These are phyloP conservation scores for Vollenhovia emeryi DNA, from an alignment of 1,140 invertebrate species.

Conservation along the genomic window DNA sequence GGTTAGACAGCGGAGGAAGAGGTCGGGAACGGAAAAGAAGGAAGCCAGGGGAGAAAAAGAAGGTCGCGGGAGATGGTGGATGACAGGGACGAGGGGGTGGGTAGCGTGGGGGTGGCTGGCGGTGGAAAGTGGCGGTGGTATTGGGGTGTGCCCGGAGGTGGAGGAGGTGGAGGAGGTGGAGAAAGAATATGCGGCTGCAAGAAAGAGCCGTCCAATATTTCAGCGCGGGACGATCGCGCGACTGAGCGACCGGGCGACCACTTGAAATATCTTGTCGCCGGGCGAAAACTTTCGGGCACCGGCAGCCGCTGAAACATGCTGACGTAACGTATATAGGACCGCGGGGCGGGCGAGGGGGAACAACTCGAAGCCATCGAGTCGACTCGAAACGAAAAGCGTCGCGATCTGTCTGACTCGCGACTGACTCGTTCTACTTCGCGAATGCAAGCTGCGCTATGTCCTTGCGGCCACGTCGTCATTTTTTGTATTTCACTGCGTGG, in stretches of 20 bases:
- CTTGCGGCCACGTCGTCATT: neutral
- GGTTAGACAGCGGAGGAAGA: constrained; percentile 66
- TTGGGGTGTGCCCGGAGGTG: constrained; percentile 19
- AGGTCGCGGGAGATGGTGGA: constrained; percentile 68
- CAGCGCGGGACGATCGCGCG: constrained; percentile 80
- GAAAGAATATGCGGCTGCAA: constrained; percentile 79
- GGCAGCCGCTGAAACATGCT: constrained; percentile 83
- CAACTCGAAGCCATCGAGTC: constrained; percentile 54
- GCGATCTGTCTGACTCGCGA: constrained; percentile 62
- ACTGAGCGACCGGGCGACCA: constrained; percentile 77
- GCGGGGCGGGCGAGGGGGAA: neutral
- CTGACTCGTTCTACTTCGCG: constrained; percentile 51
- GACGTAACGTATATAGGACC: constrained; percentile 83
- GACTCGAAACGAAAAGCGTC: constrained; percentile 53
- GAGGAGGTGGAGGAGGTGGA: constrained; percentile 57
- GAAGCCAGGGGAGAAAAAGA: constrained; percentile 65
- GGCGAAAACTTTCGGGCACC: constrained; percentile 80
- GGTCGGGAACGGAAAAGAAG: constrained; percentile 50
- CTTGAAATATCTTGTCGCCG: constrained; percentile 84
- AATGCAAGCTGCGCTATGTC: neutral
- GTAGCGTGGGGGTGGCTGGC: constrained; percentile 17
- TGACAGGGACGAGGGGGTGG: constrained; percentile 65
- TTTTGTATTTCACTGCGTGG: neutral
- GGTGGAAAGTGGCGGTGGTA: constrained; percentile 45
- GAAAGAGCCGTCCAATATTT: constrained; percentile 83